These are phyloP conservation scores for Calyptomena viridis DNA, from an alignment of 2,113 vertebrate species.

Conservation along the genomic window DNA sequence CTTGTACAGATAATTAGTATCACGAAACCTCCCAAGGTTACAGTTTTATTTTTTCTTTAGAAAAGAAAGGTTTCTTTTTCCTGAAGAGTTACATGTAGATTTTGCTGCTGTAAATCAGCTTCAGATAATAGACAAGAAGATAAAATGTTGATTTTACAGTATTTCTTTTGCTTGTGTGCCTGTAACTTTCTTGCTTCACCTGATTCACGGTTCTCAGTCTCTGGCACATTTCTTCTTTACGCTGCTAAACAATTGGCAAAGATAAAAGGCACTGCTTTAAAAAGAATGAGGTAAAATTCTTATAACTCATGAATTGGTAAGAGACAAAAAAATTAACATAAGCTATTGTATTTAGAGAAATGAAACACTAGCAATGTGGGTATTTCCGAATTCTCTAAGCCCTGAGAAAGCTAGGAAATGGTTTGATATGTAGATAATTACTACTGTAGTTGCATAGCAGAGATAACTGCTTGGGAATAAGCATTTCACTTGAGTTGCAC, in stretches of 20 bases:
- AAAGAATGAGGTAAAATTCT: not conserved
- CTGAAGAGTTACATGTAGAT: not conserved
- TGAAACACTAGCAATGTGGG: not conserved
- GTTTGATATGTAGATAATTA: not conserved
- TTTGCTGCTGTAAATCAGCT: not conserved
- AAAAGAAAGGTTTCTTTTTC: not conserved
- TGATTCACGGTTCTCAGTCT: not conserved
- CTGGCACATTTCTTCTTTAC: not conserved
- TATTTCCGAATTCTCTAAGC: not conserved
- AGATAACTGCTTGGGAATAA: not conserved
- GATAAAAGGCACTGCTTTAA: not conserved
- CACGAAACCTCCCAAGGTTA: not conserved
- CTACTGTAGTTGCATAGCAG: not conserved
- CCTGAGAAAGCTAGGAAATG: not conserved
- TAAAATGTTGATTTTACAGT: not conserved
- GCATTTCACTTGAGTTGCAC: not conserved
- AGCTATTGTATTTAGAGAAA: not conserved
- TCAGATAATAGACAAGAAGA: not conserved
- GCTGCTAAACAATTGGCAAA: not conserved
- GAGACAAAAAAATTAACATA: not conserved
- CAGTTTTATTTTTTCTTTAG: not conserved
- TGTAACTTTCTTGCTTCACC: not conserved
- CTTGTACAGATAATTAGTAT: not conserved
- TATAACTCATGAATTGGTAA: fast-evolving
- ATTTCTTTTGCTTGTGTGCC: not conserved